Percentiles rank a stretch among this genome's conserved stretches.
Evolutionary conservation across 2,888 invertebrate genomes (phyloP).

Genomic region (Drosophila greeni): DNA sequence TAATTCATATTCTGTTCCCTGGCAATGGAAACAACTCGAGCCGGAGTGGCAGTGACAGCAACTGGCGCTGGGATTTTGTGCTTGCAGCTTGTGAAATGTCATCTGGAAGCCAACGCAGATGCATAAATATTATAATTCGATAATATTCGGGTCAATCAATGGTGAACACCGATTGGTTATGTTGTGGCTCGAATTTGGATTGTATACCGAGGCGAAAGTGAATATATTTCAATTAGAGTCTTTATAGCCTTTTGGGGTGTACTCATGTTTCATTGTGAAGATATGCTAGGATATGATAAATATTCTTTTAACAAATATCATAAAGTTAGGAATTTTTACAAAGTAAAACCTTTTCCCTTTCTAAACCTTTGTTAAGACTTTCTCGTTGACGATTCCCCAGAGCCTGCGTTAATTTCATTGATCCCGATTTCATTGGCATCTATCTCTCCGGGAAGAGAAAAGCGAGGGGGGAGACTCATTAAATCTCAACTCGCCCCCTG

Average conservation of each 20-base stretch:
- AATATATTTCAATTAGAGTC: not conserved
- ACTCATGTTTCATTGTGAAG: too few species aligned
- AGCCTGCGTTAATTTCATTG: constrained; percentile 25
- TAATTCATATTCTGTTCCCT: constrained; percentile 33
- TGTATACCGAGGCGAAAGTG: not conserved
- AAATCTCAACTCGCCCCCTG: constrained; percentile 33
- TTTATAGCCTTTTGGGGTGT: too few species aligned
- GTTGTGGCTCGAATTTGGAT: not conserved
- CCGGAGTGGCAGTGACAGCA: constrained; percentile 14
- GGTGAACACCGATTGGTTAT: not conserved
- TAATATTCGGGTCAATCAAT: constrained; percentile 1
- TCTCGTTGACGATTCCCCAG: not conserved
- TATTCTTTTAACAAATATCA: too few species aligned
- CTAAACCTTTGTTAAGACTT: not conserved
- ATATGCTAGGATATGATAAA: too few species aligned
- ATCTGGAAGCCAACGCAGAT: not conserved
- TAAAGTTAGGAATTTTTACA: not conserved
- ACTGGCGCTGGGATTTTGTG: constrained; percentile 23
- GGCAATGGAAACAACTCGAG: constrained; percentile 4
- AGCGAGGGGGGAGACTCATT: constrained; percentile 24
- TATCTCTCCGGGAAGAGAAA: not conserved
- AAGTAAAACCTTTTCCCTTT: not conserved
- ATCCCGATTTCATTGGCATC: constrained; percentile 21
- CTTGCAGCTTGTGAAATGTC: constrained; percentile 8
- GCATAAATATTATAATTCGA: constrained; percentile 2